These are phyloP conservation scores for Oligia latruncula DNA, from an alignment of 2,888 invertebrate species.

Conservation along the genomic window DNA sequence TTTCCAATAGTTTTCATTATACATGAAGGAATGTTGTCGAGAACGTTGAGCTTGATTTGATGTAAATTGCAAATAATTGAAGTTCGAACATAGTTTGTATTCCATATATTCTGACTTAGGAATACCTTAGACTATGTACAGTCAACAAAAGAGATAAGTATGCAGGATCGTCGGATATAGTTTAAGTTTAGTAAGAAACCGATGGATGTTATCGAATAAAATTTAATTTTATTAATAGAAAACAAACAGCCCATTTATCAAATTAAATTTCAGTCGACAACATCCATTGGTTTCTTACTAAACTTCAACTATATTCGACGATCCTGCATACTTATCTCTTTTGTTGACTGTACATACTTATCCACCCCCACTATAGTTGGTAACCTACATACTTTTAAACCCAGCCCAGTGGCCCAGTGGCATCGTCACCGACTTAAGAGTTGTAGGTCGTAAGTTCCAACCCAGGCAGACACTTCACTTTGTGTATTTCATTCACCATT, in stretches of 20 bases:
- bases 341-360: too few relatives aligned
- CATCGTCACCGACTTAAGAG: neutral
- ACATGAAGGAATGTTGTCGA: conserved; percentile 16
- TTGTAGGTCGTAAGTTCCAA: neutral
- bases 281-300: too few relatives aligned
- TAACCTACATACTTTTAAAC: neutral
- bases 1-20: conserved; percentile 11
- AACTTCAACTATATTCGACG: too few relatives aligned
- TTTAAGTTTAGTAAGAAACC: too few relatives aligned
- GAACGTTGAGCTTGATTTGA: neutral
- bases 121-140: conserved; percentile 12
- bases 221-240: too few relatives aligned
- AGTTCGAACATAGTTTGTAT: conserved; percentile 18
- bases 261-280: too few relatives aligned
- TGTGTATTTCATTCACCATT: neutral
- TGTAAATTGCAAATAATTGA: conserved; percentile 35
- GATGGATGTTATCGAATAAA: too few relatives aligned
- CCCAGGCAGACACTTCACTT: too few relatives aligned
- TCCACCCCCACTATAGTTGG: neutral
- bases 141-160: too few relatives aligned
- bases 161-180: too few relatives aligned
- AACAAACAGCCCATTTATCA: too few relatives aligned
- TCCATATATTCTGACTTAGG: conserved; percentile 15
- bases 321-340: too few relatives aligned
- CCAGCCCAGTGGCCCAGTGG: neutral